Evolutionary conservation across 2,113 vertebrate genomes (phyloP), one percentile per base, ranked within the genome.

Genomic region (Osmerus mordax): DNA sequence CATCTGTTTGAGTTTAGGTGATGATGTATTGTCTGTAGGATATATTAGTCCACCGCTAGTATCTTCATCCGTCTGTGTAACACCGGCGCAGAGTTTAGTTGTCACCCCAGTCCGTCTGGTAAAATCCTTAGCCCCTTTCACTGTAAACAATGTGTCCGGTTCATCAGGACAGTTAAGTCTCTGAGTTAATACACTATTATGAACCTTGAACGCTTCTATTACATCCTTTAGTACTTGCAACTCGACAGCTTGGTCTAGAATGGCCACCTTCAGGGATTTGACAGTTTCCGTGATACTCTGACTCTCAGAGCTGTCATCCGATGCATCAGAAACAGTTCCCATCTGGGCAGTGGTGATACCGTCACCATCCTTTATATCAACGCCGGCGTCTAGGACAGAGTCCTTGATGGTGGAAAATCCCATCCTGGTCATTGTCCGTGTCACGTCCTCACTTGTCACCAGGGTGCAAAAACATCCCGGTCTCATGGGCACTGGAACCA

Each of bases 381-480:
- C 0, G 15, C 62, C 62, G 0, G 15, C 62, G 0, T 36, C 62
- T 3, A 64, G 62, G 28, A 9, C 7, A 25, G 54, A 55, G 54
- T 55, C 54, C 14, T 55, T 55, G 1, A 55, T 14, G 3, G 54
- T 55, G 54, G 54, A 55, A 6, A 55, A 55, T 55, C 54, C 54
- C 54, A 55, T 55, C 54, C 54, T 55, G 54, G 54, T 16, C 54
- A 15, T 16, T 55, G 13, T 28, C 25, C 25, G 25, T 28, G 25
- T 28, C 25, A 28, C 25, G 25, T 60, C 58, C 58, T 60, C 21
- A 64, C 62, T 28, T 64, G 62, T 64, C 25, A 64, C 62, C 25
- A 64, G 25, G 23, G 62, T 64, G 62, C 62, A 64, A 64, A 64
- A 64, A 28, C 62, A 64, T 3, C 62, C 62, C 25, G 62, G 62